phyloP scores from a whole-genome alignment of 2,113 vertebrate species.

The Rousettus leschenaultii region DNA sequence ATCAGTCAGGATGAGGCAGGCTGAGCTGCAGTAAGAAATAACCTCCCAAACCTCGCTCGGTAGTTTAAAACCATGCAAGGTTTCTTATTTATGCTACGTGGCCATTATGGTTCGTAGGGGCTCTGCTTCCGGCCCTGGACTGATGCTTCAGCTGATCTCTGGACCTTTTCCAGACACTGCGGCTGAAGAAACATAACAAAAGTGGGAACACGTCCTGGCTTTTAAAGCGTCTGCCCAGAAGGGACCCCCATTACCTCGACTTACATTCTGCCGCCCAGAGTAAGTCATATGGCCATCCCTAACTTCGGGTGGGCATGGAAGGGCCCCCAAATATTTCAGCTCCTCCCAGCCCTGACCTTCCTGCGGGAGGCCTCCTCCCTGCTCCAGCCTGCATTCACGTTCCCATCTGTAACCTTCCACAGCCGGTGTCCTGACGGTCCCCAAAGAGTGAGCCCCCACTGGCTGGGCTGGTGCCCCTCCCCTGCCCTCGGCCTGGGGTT shows the following conservation, averaged over 20 bases:
- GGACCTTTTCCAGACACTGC: neutral
- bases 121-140: neutral
- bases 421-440: rapidly evolving
- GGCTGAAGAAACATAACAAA: neutral
- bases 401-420: neutral
- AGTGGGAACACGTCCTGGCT: neutral
- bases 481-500: neutral
- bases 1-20: neutral
- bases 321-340: rapidly evolving
- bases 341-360: neutral
- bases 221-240: neutral
- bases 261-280: neutral
- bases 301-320: neutral
- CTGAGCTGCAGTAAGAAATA: neutral
- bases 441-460: neutral
- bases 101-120: too few species aligned
- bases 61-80: neutral
- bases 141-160: neutral
- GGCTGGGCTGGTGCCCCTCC: too few species aligned
- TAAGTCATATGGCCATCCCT: neutral
- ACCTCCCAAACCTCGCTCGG: neutral
- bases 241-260: neutral
- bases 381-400: rapidly evolving
- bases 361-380: neutral
- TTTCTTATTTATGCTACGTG: neutral